Evolutionary conservation across 2,113 vertebrate species (phyloP).

Genomic region (Cyanoderma ruficeps): DNA sequence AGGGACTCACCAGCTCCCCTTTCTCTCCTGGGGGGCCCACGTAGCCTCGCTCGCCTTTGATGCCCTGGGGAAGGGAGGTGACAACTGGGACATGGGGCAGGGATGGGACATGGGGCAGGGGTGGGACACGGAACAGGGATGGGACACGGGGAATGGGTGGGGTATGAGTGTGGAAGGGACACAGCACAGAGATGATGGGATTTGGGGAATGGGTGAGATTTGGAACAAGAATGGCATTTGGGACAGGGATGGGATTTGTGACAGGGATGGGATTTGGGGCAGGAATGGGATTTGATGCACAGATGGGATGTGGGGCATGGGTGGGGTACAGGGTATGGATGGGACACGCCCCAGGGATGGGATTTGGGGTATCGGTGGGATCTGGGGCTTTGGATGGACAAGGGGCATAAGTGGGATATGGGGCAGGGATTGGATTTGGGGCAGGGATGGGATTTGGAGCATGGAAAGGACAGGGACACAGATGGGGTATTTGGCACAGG

Average conservation of each 20-base stretch:
- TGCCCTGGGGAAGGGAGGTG: slow-evolving; percentile 75
- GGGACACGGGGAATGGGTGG: too few species aligned
- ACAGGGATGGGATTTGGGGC: too few species aligned
- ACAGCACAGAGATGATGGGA: too few species aligned
- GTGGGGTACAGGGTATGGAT: fast-evolving
- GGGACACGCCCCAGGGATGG: fast-evolving
- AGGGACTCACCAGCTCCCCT: slow-evolving; percentile 87
- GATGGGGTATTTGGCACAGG: not conserved
- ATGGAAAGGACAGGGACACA: too few species aligned
- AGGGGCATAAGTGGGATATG: too few species aligned
- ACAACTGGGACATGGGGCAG: fast-evolving
- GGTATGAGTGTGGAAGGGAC: too few species aligned
- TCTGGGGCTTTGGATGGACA: fast-evolving
- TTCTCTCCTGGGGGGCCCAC: slow-evolving; percentile 82
- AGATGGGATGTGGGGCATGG: fast-evolving
- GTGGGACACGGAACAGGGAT: fast-evolving
- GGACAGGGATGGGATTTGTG: too few species aligned
- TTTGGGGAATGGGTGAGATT: too few species aligned
- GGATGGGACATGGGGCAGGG: not conserved
- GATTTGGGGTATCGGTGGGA: not conserved
- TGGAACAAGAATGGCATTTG: too few species aligned
- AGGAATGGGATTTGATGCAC: too few species aligned
- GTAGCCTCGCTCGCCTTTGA: slow-evolving; percentile 89
- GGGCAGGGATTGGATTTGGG: fast-evolving
- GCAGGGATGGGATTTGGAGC: fast-evolving